Evolutionary conservation across 2,113 vertebrate genomes (phyloP).

Genomic region (Corythaeola cristata): DNA sequence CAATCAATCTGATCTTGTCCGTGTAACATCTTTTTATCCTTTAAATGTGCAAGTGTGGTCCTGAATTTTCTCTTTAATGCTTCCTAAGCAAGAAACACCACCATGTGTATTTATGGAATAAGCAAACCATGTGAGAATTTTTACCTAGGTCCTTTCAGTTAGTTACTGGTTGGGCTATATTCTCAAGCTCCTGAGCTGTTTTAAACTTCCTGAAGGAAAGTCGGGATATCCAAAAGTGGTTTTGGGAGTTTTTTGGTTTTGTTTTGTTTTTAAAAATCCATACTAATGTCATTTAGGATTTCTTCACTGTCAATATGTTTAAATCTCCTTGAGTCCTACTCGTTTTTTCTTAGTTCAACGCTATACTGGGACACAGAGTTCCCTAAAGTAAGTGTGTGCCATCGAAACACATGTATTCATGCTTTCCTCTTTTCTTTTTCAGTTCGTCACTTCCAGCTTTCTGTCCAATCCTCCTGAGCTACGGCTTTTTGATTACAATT

Average conservation of each 20-base stretch:
- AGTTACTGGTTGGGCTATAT: background rate
- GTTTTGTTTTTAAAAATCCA: background rate
- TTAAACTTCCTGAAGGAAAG: background rate
- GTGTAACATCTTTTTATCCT: background rate
- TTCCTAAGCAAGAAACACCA: background rate
- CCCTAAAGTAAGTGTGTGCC: background rate
- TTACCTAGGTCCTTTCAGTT: background rate
- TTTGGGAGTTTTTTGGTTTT: background rate
- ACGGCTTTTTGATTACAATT: slow-evolving; percentile 87
- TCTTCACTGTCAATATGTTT: background rate
- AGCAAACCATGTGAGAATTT: background rate
- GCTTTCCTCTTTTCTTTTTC: background rate
- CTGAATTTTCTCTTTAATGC: background rate
- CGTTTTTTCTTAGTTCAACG: background rate
- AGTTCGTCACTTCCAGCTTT: slow-evolving; percentile 97
- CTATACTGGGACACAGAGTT: background rate
- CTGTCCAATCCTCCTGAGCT: slow-evolving; percentile 88
- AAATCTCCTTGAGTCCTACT: background rate
- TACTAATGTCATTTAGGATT: background rate
- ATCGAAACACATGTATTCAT: background rate
- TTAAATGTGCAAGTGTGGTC: background rate
- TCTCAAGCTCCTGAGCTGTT: background rate
- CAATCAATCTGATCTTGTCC: background rate
- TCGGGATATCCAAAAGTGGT: background rate
- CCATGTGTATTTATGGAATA: background rate